A percentile compares a stretch with the other conserved stretches of the same genome.
These are phyloP conservation scores for Spongilla lacustris DNA, from an alignment of 37 sponge, comb jelly and placozoan genomes.

Conservation along the genomic window DNA sequence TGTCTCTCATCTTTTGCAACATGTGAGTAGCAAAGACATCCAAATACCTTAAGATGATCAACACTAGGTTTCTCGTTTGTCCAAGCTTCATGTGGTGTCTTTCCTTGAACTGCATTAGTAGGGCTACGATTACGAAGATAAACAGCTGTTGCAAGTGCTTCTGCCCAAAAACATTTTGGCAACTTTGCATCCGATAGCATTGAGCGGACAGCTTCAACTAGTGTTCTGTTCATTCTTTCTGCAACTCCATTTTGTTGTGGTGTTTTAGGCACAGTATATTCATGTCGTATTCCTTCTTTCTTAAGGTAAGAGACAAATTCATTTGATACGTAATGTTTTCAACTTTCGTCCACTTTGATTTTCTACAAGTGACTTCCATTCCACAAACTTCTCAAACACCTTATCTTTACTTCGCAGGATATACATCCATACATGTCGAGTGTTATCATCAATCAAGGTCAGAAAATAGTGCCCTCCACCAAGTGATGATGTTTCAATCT, in stretches of 20 bases:
- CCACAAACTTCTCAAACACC: slow-evolving; percentile 40
- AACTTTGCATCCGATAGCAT: slow-evolving; percentile 45
- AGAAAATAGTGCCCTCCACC: slow-evolving; percentile 55
- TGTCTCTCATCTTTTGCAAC: slow-evolving; percentile 25
- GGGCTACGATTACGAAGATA: slow-evolving; percentile 47
- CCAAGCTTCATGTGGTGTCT: slow-evolving; percentile 51
- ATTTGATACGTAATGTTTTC: too few relatives aligned
- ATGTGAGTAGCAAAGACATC: slow-evolving; percentile 20
- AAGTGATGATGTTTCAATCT: slow-evolving; percentile 42
- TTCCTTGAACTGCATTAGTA: slow-evolving; percentile 37
- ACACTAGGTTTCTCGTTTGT: slow-evolving; percentile 23
- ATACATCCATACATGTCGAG: slow-evolving; percentile 45
- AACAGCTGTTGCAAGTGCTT: slow-evolving; percentile 30
- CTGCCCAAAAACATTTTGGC: slow-evolving; percentile 38
- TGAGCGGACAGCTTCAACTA: slow-evolving; percentile 38
- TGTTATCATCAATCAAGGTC: slow-evolving; percentile 53
- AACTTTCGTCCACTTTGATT: too few relatives aligned
- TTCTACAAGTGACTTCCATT: too few relatives aligned
- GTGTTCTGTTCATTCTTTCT: slow-evolving; percentile 47
- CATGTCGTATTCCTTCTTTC: slow-evolving; percentile 56
- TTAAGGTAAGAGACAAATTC: too few relatives aligned
- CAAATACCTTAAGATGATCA: slow-evolving; percentile 19
- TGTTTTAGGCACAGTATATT: slow-evolving; percentile 50
- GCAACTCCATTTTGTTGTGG: slow-evolving; percentile 58
- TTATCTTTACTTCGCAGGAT: slow-evolving; percentile 45